Conservation (phyloP, 2,113 vertebrate species). For the Lathamus discolor region DNA sequence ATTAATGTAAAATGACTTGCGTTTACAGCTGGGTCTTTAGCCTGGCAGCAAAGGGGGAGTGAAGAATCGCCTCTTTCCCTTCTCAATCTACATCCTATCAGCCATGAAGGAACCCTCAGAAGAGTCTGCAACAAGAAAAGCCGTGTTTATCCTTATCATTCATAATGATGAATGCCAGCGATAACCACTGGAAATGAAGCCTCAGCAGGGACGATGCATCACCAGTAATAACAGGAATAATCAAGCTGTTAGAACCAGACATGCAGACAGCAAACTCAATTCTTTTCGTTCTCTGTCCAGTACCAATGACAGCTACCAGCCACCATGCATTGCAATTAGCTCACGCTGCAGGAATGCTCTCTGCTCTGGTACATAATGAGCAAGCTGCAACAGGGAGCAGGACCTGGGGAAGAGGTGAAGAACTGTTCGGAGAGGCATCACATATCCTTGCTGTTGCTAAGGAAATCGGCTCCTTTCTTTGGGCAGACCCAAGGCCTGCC, state of each 20-base stretch:
- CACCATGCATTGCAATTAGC: neutral
- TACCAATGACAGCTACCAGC: constrained; percentile 23
- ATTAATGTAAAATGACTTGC: neutral
- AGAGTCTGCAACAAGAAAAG: neutral
- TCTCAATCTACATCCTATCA: neutral
- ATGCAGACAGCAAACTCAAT: constrained; percentile 23
- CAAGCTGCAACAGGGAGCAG: neutral
- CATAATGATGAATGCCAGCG: constrained; percentile 28
- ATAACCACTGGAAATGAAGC: constrained; percentile 10
- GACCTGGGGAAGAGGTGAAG: neutral
- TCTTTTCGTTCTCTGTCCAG: constrained; percentile 8
- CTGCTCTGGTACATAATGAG: neutral
- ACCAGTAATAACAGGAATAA: constrained; percentile 45
- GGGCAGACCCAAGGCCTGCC: neutral
- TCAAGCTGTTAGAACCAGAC: constrained; percentile 45
- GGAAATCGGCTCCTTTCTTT: constrained; percentile 29
- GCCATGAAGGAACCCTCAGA: neutral
- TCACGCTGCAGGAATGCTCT: neutral
- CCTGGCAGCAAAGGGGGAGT: neutral
- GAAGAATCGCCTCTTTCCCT: neutral
- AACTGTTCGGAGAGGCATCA: neutral
- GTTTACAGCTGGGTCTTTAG: neutral
- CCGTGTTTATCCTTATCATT: neutral
- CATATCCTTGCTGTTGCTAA: neutral
- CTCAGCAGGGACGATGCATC: neutral